Evolutionary conservation across 1,140 invertebrate genomes (phyloP), one percentile per base, ranked within the genome.

Genomic region (Pseudomyrmex gracilis): DNA sequence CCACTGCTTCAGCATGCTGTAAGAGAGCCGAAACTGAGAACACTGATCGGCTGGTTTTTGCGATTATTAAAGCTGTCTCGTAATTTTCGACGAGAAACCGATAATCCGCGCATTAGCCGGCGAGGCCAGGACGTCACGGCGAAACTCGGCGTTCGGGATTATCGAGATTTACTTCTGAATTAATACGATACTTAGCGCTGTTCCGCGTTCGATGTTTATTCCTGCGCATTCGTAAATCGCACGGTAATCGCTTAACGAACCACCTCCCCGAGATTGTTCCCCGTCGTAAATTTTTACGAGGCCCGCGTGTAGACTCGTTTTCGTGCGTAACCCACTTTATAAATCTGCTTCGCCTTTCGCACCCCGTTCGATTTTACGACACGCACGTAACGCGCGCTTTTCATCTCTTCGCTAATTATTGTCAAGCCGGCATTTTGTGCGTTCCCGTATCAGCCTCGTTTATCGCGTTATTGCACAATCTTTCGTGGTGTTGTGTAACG

Each of bases 251-350:
- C 70, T 53, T 82, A 73, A 73, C 58, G 78, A 82, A 63, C 58
- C 57, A 22, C 70, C 17, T 63, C 17, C 34, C n/a, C 12, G 24
- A 74, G n/a, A 82, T 74, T 74, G 70, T 85, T 58, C 22, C 22
- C 34, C 51, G 12, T 71, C 34, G 34, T 70, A 71, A 86, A 70
- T 68, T 74, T 51, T 55, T 53, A 74, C 76, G 53, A 5, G 13
- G 17, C 22, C 20, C 24, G 34, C 34, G 13, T 17, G 45, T 61
- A 45, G 34, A 7, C 76, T 70, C 55, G 70, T 82, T 74, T 82
- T 74, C 70, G 71, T 47, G 24, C 24, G 58, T 82, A 82, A 73
- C 78, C 68, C 45, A 74, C 58, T 74, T 82, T 82, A 74, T 61
- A 74, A 82, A 82, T 78, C 64, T 70, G 43, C 53, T 47, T 43